phyloP scores from a whole-genome alignment of 2,888 invertebrate genomes.

The Pandemis heparana region DNA sequence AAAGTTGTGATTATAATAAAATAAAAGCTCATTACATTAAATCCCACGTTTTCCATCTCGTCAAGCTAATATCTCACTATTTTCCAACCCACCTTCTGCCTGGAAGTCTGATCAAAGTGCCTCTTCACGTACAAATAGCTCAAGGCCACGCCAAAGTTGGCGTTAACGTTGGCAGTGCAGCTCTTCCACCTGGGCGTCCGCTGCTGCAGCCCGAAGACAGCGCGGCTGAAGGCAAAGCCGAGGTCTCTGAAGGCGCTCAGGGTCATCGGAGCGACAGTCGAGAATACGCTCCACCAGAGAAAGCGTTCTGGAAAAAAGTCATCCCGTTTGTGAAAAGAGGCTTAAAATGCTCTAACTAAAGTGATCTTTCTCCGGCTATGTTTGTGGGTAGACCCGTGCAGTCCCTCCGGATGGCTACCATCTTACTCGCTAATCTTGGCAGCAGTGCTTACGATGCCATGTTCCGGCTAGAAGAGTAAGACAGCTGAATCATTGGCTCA shows the following conservation, averaged over 20 bases:
- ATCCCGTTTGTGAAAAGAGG: background rate
- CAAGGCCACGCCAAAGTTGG: conserved; percentile 88
- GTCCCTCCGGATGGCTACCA: too few species aligned
- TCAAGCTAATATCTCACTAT: background rate
- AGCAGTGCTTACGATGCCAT: too few species aligned
- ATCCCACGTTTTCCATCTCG: too few species aligned
- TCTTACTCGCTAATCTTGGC: too few species aligned
- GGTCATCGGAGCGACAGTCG: conserved; percentile 87
- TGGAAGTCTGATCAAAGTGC: conserved; percentile 85
- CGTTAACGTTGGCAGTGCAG: conserved; percentile 87
- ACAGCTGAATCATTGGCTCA: too few species aligned
- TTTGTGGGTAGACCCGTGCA: too few species aligned
- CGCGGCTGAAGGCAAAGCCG: conserved; percentile 88
- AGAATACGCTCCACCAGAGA: conserved; percentile 90
- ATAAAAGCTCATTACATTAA: too few species aligned
- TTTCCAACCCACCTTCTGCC: conserved; percentile 80
- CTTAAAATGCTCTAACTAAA: too few species aligned
- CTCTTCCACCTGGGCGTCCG: conserved; percentile 88
- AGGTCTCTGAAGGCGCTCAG: conserved; percentile 84
- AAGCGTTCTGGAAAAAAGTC: conserved; percentile 86
- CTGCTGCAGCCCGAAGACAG: conserved; percentile 87
- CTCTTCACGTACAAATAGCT: conserved; percentile 87
- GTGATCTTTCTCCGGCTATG: too few species aligned
- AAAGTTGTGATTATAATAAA: too few species aligned
- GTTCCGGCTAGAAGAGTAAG: too few species aligned